Conservation (phyloP, 2,797 vertebrate species). For the Lepilemur septentrionalis region DNA sequence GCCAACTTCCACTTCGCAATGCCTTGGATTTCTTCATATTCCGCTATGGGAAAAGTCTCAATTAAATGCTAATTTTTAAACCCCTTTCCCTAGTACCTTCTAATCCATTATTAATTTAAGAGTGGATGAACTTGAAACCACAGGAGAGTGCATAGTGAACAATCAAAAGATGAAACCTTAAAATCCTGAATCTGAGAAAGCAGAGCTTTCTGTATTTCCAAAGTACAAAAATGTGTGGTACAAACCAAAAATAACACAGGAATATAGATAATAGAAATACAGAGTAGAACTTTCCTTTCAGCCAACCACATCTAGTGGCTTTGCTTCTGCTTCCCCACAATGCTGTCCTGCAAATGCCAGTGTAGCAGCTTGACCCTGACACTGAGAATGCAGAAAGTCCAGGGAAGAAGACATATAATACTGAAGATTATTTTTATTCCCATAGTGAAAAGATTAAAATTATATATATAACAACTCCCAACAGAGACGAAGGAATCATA, state of each 20-base stretch:
- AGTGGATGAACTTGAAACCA: slow-evolving; percentile 29
- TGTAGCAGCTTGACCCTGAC: background rate
- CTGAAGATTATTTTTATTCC: slow-evolving; percentile 31
- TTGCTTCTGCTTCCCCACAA: background rate
- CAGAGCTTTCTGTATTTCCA: background rate
- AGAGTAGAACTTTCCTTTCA: background rate
- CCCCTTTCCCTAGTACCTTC: background rate
- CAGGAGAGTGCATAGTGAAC: background rate
- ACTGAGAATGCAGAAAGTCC: slow-evolving; percentile 13
- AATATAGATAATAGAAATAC: background rate
- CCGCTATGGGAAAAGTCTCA: background rate
- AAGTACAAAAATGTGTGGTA: background rate
- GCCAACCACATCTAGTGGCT: background rate
- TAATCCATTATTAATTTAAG: slow-evolving; percentile 35
- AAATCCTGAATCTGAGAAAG: slow-evolving; percentile 35
- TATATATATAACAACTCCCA: background rate
- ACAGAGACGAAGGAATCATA: background rate
- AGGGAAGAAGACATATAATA: background rate
- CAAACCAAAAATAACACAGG: background rate
- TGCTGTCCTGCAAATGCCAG: background rate
- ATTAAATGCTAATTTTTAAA: slow-evolving; percentile 42
- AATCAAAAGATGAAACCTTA: slow-evolving; percentile 24
- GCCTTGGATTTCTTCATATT: slow-evolving; percentile 31
- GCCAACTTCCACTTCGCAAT: background rate
- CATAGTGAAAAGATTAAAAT: slow-evolving; percentile 1